phyloP scores from a whole-genome alignment of 2,888 invertebrate species.

The Drosophila mettleri region DNA sequence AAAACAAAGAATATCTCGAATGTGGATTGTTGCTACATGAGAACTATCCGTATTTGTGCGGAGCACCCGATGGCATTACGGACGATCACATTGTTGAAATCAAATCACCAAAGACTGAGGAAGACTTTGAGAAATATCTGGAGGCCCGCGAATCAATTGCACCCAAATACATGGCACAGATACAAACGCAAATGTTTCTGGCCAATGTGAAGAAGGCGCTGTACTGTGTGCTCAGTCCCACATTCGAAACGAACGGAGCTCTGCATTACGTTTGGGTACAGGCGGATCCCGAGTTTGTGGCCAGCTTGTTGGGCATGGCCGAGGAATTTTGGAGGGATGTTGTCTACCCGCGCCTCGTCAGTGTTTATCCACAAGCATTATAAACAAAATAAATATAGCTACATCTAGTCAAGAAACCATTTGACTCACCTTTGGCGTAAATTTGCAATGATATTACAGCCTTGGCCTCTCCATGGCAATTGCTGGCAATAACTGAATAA shows the following conservation, averaged over 20 bases:
- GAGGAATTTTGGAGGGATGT: conserved; percentile 84
- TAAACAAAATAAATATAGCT: conserved; percentile 26
- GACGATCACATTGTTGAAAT: conserved; percentile 85
- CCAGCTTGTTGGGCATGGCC: conserved; percentile 80
- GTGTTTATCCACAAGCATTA: conserved; percentile 75
- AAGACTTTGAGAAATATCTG: conserved; percentile 84
- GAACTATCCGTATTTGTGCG: conserved; percentile 83
- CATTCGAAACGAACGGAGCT: conserved; percentile 84
- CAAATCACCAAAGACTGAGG: conserved; percentile 84
- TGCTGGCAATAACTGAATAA: conserved; percentile 93
- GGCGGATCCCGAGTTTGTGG: conserved; percentile 83
- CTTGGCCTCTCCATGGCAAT: conserved; percentile 93
- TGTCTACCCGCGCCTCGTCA: conserved; percentile 81
- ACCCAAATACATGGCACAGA: conserved; percentile 85
- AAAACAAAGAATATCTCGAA: conserved; percentile 83
- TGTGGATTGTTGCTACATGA: conserved; percentile 83
- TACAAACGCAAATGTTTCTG: conserved; percentile 84
- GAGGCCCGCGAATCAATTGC: conserved; percentile 84
- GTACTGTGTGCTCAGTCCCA: conserved; percentile 84
- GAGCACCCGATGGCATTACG: conserved; percentile 84
- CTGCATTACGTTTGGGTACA: conserved; percentile 85
- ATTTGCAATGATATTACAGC: conserved; percentile 95
- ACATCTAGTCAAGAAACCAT: conserved; percentile 13
- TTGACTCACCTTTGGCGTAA: conserved; percentile 90
- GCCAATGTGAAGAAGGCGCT: conserved; percentile 84